Conservation (phyloP, 1,140 invertebrate genomes). For the Atta texana region DNA sequence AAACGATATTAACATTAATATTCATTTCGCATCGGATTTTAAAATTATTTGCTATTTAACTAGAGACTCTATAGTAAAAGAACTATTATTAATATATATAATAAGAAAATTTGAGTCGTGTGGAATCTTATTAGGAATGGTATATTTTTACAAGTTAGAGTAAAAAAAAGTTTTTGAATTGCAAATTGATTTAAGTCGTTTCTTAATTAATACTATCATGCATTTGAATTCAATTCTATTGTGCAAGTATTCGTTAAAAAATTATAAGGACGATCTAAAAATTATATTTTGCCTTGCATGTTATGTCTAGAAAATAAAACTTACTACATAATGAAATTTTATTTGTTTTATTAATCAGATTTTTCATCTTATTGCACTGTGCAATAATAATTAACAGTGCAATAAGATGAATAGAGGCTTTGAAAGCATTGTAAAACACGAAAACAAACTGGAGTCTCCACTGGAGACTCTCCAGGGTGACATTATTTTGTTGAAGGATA, state of each 20-base stretch:
- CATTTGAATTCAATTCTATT: background rate
- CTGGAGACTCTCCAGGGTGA: too few relatives aligned
- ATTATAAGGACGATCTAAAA: background rate
- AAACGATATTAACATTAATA: background rate
- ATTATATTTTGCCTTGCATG: background rate
- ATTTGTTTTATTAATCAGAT: background rate
- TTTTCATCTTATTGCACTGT: background rate
- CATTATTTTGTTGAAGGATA: background rate
- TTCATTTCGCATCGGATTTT: background rate
- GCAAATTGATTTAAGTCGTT: background rate
- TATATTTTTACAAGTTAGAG: background rate
- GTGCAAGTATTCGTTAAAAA: background rate
- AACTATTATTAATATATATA: background rate
- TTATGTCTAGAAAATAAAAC: background rate
- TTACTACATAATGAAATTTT: background rate
- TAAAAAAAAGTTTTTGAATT: background rate
- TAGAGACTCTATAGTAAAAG: background rate
- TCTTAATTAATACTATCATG: conserved; percentile 45
- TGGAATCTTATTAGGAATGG: background rate
- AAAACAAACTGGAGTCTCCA: background rate
- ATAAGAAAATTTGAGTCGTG: background rate
- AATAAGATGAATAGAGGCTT: background rate
- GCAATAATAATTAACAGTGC: background rate
- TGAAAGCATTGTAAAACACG: background rate
- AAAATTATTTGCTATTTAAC: background rate